These are phyloP conservation scores for Akabosia matsudoensis DNA, from an alignment of 1,140 invertebrate species.

Conservation along the genomic window DNA sequence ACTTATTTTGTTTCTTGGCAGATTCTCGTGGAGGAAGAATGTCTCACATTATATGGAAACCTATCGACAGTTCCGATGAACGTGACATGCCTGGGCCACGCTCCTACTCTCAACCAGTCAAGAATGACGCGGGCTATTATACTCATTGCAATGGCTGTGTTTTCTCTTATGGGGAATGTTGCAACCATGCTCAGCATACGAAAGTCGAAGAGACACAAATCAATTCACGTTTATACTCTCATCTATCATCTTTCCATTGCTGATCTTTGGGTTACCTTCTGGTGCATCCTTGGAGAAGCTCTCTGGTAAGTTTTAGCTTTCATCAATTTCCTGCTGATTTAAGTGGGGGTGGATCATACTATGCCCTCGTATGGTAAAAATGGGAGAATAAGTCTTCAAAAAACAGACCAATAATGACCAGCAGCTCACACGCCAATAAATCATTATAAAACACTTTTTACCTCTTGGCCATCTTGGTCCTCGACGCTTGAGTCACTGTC, in stretches of 20 bases:
- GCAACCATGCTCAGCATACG: constrained; percentile 70
- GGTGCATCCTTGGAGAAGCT: constrained; percentile 73
- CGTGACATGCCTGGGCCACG: constrained; percentile 60
- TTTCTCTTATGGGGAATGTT: constrained; percentile 70
- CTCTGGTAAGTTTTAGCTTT: constrained; percentile 59
- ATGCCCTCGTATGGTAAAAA: not conserved
- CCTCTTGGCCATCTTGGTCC: not conserved
- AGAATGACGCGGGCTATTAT: constrained; percentile 63
- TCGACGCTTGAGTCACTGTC: too few relatives aligned
- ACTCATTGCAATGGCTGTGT: constrained; percentile 62
- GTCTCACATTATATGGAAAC: constrained; percentile 1
- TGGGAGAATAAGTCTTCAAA: not conserved
- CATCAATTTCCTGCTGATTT: not conserved
- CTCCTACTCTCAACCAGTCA: constrained; percentile 59
- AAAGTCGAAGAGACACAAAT: constrained; percentile 55
- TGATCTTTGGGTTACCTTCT: constrained; percentile 72
- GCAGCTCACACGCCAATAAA: not conserved
- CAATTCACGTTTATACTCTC: constrained; percentile 70
- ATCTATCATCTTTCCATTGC: constrained; percentile 72
- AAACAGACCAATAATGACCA: not conserved
- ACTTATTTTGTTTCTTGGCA: constrained; percentile 4
- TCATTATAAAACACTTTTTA: not conserved
- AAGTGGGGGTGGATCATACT: not conserved
- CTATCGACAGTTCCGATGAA: constrained; percentile 47
- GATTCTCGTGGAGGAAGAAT: constrained; percentile 15